Base-by-base conservation (phyloP, 2,797 vertebrate species). In the Amblyraja radiata region DNA sequence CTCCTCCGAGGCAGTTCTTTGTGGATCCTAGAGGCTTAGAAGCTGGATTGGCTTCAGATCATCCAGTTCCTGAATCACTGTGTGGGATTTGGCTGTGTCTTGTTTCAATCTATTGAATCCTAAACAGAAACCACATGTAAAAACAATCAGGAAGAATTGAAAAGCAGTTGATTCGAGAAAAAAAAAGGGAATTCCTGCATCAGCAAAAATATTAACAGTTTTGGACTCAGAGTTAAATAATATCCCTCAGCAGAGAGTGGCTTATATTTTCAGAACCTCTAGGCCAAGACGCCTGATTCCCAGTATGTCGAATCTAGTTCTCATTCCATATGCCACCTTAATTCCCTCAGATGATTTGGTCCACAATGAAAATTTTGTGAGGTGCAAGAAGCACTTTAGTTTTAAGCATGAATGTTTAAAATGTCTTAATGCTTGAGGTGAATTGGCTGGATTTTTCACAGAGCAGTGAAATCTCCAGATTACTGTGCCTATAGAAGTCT, bases 91-190 rank as follows among this genome's bases (percentile, higher is more conserved):
- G 83, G 58, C 58, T 18, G 58, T 86, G 84, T 68, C 61, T 68
- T 65, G 84, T 65, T 65, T 88, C 61, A 65, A 63, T 65, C 84
- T 88, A 68, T 88, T 88, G 84, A 88, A 88, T 68, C 16, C n/a
- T 68, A 36, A 88, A 88, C 84, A 88, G 84, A 88, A 88, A 68
- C 61, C 84, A 88, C 65, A 65, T 88, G 84, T 88, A 68, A 88
- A 88, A 88, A 88, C 61, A 88, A 88, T 68, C 84, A 21, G 61
- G 61, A 88, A 32, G 8, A 88, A 88, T 88, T n/a, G 84, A 61
- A 88, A 88, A 65, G 65, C 84, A 36, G n/a, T 88, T 88, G 63
- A 16, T 63, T 68, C 32, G 8, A 63, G 61, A 65, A 68, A 88
- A n/a, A 68, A 88, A 65, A 86, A n/a, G 84, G 84, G 61, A 88